Percentiles rank a stretch among this genome's conserved stretches.
phyloP scores from a whole-genome alignment of 2,797 vertebrate genomes.

The Bovichtus variegatus region DNA sequence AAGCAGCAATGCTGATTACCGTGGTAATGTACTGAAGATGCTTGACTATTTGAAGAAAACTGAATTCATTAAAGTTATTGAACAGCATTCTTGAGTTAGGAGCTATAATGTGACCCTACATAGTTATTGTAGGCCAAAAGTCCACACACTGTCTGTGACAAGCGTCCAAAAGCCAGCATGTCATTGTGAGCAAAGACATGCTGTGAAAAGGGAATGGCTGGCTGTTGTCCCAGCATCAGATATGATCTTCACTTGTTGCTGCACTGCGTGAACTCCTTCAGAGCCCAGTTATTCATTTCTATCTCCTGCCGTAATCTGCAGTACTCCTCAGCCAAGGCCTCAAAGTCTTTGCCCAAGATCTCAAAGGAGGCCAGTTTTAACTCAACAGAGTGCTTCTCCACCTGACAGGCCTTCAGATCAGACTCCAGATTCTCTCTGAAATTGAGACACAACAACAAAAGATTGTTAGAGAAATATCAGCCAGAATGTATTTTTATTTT shows the following conservation, averaged over 20 bases:
- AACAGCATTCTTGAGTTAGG: neutral
- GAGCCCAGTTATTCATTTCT: slow-evolving; percentile 88
- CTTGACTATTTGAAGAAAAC: neutral
- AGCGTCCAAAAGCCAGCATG: neutral
- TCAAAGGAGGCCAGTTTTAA: slow-evolving; percentile 87
- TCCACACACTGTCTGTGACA: neutral
- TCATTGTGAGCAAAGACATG: neutral
- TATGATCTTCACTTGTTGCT: slow-evolving; percentile 34
- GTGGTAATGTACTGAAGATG: neutral
- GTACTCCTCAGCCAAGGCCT: slow-evolving; percentile 89
- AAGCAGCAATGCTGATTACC: neutral
- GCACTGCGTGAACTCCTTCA: slow-evolving; percentile 86
- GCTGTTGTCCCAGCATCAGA: neutral
- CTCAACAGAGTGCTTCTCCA: slow-evolving; percentile 82
- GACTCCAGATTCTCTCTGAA: slow-evolving; percentile 85
- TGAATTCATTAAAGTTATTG: neutral
- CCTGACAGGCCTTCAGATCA: slow-evolving; percentile 76
- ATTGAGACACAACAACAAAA: neutral
- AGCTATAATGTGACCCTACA: neutral
- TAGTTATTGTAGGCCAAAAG: neutral
- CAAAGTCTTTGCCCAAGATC: slow-evolving; percentile 89
- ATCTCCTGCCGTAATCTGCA: slow-evolving; percentile 83
- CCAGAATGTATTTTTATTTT: neutral
- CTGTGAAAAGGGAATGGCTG: neutral
- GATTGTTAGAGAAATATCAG: neutral